Base-by-base conservation (phyloP, 2,888 invertebrate genomes). In the Xestia sexstrigata region DNA sequence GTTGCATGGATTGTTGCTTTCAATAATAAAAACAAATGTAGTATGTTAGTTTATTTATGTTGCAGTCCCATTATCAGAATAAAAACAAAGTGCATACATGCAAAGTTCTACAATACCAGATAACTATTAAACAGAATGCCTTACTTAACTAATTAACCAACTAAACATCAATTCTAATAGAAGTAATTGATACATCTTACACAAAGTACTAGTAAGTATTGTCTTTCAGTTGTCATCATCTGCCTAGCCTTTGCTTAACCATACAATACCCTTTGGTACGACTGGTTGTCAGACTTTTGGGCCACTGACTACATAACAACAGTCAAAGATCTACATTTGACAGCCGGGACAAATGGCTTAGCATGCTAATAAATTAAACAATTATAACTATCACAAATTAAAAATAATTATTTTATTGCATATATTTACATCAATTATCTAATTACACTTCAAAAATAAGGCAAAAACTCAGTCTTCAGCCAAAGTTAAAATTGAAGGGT, bases 401-500 rank as follows among this genome's bases (percentile, higher is more conserved):
- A 55, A 70, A 78, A 2, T 30, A 11, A 79, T 13, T 15, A 20
- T 3, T 63, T 42, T 47, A 55, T 42, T 49, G n/a, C 11, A n/a
- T 0, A 20, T 62, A 69, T 71, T 68, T 66, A 82, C 63, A 74
- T 9, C 55, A 1, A 47, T 23, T 20, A n/a, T 17, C n/a, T 49
- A 47, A n/a, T 13, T 42, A 26, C 23, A 45, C 0, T 15, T 60
- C 35, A 72, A 79, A 15, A 17, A 17, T 11, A 1, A 3, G 8
- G 7, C 17, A 66, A 47, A 49, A 13, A 26, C 45, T 49, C 0
- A 0, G 3, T 39, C 11, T n/a, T 85, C 49, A 92, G 86, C 86
- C 83, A 80, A 87, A 90, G 79, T 91, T 93, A 87, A 96, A 94
- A 87, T 97, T 97, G 9, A 98, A 94, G 9, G 98, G 98, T 92